These are phyloP conservation scores for Limnodromus scolopaceus DNA, from an alignment of 2,797 vertebrate genomes.

Conservation along the genomic window DNA sequence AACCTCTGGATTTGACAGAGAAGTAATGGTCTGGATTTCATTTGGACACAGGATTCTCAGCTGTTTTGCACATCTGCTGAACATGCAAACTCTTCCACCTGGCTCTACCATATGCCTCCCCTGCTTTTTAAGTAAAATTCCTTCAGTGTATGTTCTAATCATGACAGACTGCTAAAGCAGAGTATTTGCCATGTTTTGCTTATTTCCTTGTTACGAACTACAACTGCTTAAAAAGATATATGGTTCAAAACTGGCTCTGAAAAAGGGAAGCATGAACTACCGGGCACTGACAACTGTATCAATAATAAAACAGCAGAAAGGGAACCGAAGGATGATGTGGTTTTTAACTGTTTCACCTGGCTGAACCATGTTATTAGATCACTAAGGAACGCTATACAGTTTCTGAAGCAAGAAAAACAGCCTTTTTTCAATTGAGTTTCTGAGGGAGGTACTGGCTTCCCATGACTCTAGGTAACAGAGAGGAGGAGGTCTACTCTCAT, in stretches of 20 bases:
- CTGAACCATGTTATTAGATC: not conserved
- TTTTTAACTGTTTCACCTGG: not conserved
- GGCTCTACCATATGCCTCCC: not conserved
- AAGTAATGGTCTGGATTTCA: not conserved
- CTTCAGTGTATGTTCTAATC: not conserved
- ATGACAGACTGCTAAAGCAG: not conserved
- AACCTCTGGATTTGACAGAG: not conserved
- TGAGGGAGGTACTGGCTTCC: not conserved
- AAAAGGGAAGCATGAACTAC: not conserved
- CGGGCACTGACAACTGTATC: not conserved
- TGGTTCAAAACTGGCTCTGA: not conserved
- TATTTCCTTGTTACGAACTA: not conserved
- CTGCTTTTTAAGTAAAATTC: not conserved
- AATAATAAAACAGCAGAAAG: not conserved
- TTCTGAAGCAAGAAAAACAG: not conserved
- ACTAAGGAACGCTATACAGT: not conserved
- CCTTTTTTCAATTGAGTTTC: not conserved
- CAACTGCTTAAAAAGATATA: not conserved
- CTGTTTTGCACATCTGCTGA: not conserved
- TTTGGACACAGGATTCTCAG: not conserved
- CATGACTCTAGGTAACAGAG: not conserved
- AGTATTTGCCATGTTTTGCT: not conserved
- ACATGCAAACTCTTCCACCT: not conserved
- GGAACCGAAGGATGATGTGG: not conserved
- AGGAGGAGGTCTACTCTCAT: not conserved